Evolutionary conservation across 2,888 invertebrate genomes (phyloP).

Genomic region (Julus scanicus): DNA sequence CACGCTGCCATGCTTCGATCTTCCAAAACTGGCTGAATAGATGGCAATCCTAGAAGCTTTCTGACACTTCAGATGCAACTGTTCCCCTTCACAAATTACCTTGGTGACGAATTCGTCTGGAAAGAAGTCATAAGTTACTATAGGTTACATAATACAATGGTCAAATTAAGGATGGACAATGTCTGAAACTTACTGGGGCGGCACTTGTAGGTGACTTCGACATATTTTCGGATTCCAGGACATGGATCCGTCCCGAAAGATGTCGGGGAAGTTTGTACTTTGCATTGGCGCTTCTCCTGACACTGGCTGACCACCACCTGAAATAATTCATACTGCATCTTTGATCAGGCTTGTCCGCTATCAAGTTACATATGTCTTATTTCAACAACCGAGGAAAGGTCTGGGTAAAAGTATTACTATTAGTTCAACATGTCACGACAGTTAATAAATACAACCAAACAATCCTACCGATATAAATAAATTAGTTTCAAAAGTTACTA

Average conservation of each 20-base stretch:
- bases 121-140: slow-evolving; percentile 62
- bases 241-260: slow-evolving; percentile 93
- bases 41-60: slow-evolving; percentile 89
- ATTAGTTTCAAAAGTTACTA: too few relatives aligned
- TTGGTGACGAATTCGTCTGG: slow-evolving; percentile 93
- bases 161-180: neutral
- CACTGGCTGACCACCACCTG: slow-evolving; percentile 95
- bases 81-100: slow-evolving; percentile 92
- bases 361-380: slow-evolving; percentile 10
- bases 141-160: neutral
- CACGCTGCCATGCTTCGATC: slow-evolving; percentile 86
- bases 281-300: slow-evolving; percentile 91
- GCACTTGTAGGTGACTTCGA: slow-evolving; percentile 96
- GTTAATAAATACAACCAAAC: too few relatives aligned
- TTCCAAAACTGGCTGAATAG: slow-evolving; percentile 91
- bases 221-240: slow-evolving; percentile 89
- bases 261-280: slow-evolving; percentile 87
- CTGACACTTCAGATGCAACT: slow-evolving; percentile 86
- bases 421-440: too few relatives aligned
- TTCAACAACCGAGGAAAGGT: neutral
- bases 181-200: slow-evolving; percentile 82
- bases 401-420: neutral
- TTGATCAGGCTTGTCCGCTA: slow-evolving; percentile 58
- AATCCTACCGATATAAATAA: too few relatives aligned
- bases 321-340: slow-evolving; percentile 66